Conservation (phyloP, 2,797 vertebrate genomes). For the Pipistrellus pygmaeus region DNA sequence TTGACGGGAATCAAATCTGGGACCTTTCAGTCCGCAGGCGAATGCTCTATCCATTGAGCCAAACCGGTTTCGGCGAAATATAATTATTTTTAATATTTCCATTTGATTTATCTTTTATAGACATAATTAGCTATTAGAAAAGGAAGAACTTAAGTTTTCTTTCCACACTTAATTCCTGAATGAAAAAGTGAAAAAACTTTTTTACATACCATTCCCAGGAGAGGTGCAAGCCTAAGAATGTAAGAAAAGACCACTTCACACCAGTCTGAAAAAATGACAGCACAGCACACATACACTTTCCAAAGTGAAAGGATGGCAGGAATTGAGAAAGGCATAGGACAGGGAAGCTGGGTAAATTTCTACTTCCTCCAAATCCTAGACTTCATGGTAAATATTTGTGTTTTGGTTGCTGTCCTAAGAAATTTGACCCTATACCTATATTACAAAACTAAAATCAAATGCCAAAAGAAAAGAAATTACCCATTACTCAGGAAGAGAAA, state of each 20-base stretch:
- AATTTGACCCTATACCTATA: background rate
- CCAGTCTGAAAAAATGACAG: conserved; percentile 5
- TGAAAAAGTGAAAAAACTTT: conserved; percentile 44
- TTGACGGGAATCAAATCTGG: too few relatives aligned
- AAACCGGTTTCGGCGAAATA: background rate
- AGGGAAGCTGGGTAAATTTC: conserved; percentile 4
- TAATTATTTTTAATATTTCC: conserved; percentile 53
- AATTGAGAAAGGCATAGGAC: background rate
- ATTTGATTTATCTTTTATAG: background rate
- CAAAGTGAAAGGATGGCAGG: background rate
- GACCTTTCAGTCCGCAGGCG: too few relatives aligned
- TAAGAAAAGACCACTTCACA: conserved; percentile 37
- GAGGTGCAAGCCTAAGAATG: background rate
- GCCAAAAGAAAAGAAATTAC: conserved; percentile 58
- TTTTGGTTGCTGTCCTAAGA: conserved; percentile 13
- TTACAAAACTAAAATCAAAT: conserved; percentile 58
- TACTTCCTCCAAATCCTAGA: conserved; percentile 24
- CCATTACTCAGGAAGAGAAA: conserved; percentile 45
- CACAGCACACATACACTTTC: background rate
- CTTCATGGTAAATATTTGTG: background rate
- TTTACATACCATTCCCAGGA: conserved; percentile 67
- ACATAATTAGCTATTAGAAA: conserved; percentile 46
- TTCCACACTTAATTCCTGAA: conserved; percentile 58
- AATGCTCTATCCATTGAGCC: too few relatives aligned
- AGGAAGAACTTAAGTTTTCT: conserved; percentile 50